phyloP scores from a whole-genome alignment of 2,113 vertebrate species.

The Dolichallabes microphthalmus region DNA sequence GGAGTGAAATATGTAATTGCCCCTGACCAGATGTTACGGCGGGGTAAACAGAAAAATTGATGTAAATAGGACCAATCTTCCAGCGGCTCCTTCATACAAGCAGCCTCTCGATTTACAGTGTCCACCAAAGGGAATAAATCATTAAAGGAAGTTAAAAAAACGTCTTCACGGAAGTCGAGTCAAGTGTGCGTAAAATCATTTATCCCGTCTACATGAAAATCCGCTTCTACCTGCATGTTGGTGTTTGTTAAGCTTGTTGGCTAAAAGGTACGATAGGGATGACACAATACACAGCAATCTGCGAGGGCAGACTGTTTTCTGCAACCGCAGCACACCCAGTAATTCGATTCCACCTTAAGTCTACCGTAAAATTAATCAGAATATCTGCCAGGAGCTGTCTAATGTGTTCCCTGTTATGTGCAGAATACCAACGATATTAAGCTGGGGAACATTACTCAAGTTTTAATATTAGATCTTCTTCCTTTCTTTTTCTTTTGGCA shows the following conservation, averaged over 20 bases:
- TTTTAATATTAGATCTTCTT: constrained; percentile 49
- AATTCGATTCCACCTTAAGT: constrained; percentile 57
- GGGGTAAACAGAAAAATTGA: constrained; percentile 34
- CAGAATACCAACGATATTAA: constrained; percentile 51
- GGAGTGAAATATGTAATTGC: constrained; percentile 54
- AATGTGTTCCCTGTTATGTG: constrained; percentile 45
- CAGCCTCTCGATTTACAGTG: constrained; percentile 49
- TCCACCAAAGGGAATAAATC: constrained; percentile 47
- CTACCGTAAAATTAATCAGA: constrained; percentile 51
- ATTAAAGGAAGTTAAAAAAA: constrained; percentile 38
- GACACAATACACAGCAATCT: constrained; percentile 44
- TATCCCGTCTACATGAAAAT: constrained; percentile 41
- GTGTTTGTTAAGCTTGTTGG: constrained; percentile 34
- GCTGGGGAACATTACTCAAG: constrained; percentile 38
- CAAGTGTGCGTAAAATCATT: constrained; percentile 42
- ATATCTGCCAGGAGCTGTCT: constrained; percentile 53
- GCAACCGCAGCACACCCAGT: constrained; percentile 44
- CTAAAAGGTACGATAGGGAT: constrained; percentile 26
- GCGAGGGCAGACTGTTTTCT: constrained; percentile 42
- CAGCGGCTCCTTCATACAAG: constrained; percentile 39
- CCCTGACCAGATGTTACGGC: constrained; percentile 47
- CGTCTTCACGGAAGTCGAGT: constrained; percentile 48
- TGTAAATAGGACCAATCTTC: constrained; percentile 50
- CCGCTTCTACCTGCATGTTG: constrained; percentile 1
- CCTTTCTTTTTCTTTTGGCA: constrained; percentile 24